A percentile compares a stretch with the other conserved stretches of the same genome.
phyloP scores from a whole-genome alignment of 2,888 invertebrate genomes.

The Acrocyrtus sp. region DNA sequence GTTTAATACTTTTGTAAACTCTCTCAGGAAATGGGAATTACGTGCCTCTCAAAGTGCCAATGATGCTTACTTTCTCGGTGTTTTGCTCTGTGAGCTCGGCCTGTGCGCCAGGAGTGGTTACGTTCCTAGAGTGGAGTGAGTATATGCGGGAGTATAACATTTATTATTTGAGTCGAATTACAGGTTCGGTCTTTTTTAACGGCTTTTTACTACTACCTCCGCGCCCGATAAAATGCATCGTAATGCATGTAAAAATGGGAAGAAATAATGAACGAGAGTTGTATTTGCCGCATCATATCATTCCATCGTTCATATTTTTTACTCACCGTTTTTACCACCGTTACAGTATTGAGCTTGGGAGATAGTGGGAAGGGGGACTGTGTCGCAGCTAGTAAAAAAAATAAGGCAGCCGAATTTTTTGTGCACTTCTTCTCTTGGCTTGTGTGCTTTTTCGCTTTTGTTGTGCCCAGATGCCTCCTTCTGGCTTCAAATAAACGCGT shows the following conservation, averaged over 20 bases:
- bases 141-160: too few species aligned
- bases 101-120: background rate
- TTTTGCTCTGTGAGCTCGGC: constrained; percentile 5
- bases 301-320: constrained; percentile 50
- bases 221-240: constrained; percentile 38
- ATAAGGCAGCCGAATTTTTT: too few species aligned
- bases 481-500: constrained; percentile 2
- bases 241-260: constrained; percentile 30
- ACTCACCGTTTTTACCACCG: constrained; percentile 34
- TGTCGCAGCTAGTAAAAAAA: constrained; percentile 13
- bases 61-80: constrained; percentile 55
- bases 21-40: constrained; percentile 64
- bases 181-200: constrained; percentile 39
- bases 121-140: too few species aligned
- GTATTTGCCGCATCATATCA: constrained; percentile 57
- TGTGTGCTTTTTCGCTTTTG: background rate
- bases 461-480: constrained; percentile 43
- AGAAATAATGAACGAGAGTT: constrained; percentile 13
- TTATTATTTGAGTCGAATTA: constrained; percentile 17
- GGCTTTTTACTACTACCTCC: constrained; percentile 35
- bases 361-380: background rate
- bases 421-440: too few species aligned
- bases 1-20: constrained; percentile 13
- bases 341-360: background rate
- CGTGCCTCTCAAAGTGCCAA: constrained; percentile 64